Percentiles rank a stretch among this genome's conserved stretches.
These are phyloP conservation scores for Tridacna gigas DNA, from an alignment of 2,888 invertebrate genomes.

Conservation along the genomic window DNA sequence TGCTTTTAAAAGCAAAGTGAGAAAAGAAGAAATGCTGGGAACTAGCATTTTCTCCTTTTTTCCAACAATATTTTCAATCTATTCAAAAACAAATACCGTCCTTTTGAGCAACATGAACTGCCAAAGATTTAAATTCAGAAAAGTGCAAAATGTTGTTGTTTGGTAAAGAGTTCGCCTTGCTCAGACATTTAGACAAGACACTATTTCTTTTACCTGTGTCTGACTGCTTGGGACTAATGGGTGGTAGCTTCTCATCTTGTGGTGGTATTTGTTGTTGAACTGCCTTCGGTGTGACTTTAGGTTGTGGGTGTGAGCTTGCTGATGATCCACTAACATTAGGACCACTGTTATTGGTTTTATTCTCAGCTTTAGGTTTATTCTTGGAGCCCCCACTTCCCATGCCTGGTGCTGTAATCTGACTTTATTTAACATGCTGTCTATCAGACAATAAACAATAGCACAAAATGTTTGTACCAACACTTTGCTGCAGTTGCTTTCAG, in stretches of 20 bases:
- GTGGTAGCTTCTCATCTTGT: slow-evolving; percentile 21
- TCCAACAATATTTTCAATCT: neutral
- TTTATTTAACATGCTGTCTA: neutral
- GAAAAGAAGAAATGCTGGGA: neutral
- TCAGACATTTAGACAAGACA: neutral
- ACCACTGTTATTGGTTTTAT: slow-evolving; percentile 52
- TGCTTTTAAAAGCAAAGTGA: neutral
- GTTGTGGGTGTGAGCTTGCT: slow-evolving; percentile 1
- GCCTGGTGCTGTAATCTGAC: neutral
- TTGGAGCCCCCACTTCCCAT: slow-evolving; percentile 51
- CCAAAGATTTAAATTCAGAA: too few species aligned
- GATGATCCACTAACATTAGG: neutral
- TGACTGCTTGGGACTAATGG: neutral
- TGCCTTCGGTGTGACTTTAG: neutral
- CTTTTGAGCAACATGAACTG: neutral
- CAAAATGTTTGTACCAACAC: too few species aligned
- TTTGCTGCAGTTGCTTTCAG: too few species aligned
- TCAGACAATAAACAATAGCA: too few species aligned
- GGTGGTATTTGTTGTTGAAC: slow-evolving; percentile 31
- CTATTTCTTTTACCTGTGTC: neutral
- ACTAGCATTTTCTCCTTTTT: neutral
- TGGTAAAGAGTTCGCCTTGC: too few species aligned
- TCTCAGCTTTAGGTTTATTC: slow-evolving; percentile 11
- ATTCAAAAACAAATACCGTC: neutral
- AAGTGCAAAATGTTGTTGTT: too few species aligned